phyloP scores from a whole-genome alignment of 92 coral and sea anemone genomes.

The Plumapathes pennacea region DNA sequence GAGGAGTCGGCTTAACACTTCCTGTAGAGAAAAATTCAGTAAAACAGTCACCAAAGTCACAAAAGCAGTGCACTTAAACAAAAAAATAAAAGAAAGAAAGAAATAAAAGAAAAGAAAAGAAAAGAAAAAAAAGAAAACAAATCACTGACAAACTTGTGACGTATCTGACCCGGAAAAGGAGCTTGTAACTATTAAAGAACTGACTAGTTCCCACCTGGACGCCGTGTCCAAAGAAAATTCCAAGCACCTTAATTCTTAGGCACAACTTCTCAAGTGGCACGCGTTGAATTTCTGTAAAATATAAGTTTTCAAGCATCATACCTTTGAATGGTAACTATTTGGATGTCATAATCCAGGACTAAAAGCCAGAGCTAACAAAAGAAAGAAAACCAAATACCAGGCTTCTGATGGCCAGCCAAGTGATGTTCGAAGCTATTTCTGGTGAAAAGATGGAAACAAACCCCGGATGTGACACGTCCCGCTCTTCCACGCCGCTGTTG shows the following conservation, averaged over 20 bases:
- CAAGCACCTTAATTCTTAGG: constrained; percentile 77
- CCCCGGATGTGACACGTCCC: constrained; percentile 98
- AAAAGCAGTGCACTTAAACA: too few species aligned
- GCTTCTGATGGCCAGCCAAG: constrained; percentile 72
- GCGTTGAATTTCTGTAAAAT: constrained; percentile 71
- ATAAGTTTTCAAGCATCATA: neutral
- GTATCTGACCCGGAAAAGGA: too few species aligned
- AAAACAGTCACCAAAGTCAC: neutral
- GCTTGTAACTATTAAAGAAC: too few species aligned
- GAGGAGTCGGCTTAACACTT: constrained; percentile 62
- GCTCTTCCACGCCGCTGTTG: constrained; percentile 99
- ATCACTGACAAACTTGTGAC: too few species aligned
- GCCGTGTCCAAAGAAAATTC: constrained; percentile 74
- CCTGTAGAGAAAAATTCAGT: constrained; percentile 28
- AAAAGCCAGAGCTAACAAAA: neutral
- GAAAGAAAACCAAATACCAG: constrained; percentile 38
- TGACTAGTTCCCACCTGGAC: constrained; percentile 67
- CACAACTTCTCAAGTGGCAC: constrained; percentile 86
- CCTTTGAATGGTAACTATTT: neutral
- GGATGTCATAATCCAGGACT: too few species aligned
- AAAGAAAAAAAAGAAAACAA: neutral
- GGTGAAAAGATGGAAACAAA: constrained; percentile 93
- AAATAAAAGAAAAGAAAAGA: too few species aligned
- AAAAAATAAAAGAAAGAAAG: too few species aligned
- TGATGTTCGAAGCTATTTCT: constrained; percentile 66